phyloP scores from a whole-genome alignment of 2,113 vertebrate species.

The Eolophus roseicapilla region DNA sequence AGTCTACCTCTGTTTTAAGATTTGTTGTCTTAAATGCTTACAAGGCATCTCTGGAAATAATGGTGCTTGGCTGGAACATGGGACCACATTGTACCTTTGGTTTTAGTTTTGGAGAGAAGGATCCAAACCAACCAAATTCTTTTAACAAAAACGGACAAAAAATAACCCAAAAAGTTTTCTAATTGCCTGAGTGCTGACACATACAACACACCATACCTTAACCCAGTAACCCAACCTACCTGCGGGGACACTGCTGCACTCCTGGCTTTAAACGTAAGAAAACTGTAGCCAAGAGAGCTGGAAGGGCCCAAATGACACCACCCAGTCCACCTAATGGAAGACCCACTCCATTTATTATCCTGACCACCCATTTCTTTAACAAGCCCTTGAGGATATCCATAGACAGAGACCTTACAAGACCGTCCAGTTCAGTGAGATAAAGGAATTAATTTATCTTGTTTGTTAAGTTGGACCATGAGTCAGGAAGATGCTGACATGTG shows the following conservation, averaged over 20 bases:
- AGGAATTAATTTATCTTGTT: neutral
- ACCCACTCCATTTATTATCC: neutral
- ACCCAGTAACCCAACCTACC: neutral
- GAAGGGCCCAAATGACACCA: neutral
- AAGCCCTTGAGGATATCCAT: neutral
- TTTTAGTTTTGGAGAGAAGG: neutral
- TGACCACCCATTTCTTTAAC: neutral
- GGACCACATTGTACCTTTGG: rapidly evolving
- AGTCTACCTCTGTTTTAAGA: neutral
- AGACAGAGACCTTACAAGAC: neutral
- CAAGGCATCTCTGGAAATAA: neutral
- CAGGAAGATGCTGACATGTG: neutral
- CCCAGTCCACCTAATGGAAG: neutral
- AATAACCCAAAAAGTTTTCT: neutral
- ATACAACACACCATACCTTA: neutral
- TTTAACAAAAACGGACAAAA: neutral
- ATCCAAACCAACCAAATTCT: neutral
- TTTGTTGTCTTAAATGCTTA: neutral
- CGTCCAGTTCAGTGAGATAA: neutral
- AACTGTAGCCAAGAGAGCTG: neutral
- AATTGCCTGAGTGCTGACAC: neutral
- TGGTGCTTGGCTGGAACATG: neutral
- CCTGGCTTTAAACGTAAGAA: rapidly evolving
- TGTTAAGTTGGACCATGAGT: neutral
- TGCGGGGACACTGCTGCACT: neutral